Percentiles rank a stretch among this genome's conserved stretches.
phyloP scores from a whole-genome alignment of 2,113 vertebrate species.

The Camelus dromedarius region DNA sequence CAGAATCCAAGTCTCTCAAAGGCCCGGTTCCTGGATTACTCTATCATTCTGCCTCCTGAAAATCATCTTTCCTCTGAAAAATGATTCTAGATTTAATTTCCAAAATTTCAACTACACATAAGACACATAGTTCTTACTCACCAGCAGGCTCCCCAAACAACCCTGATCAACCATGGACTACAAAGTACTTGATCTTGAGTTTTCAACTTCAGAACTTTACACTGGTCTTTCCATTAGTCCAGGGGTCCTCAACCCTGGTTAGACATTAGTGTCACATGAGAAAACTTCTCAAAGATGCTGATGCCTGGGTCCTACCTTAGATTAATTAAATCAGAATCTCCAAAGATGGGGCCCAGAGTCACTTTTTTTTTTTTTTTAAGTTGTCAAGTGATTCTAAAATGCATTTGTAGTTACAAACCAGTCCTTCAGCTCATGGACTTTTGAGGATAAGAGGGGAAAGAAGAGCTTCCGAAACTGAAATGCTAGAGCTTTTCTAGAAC shows the following conservation, averaged over 20 bases:
- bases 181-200: neutral
- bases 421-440: neutral
- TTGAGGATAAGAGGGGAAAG: neutral
- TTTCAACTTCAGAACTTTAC: neutral
- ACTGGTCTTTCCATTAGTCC: neutral
- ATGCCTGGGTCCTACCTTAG: neutral
- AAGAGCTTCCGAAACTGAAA: neutral
- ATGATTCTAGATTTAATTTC: slow-evolving; percentile 26
- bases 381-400: slow-evolving; percentile 46
- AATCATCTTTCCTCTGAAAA: neutral
- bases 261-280: neutral
- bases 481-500: neutral
- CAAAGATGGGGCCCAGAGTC: neutral
- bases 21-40: neutral
- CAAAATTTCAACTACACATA: neutral
- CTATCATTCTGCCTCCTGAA: neutral
- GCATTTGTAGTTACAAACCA: neutral
- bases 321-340: neutral
- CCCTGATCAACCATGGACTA: neutral
- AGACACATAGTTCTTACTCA: neutral
- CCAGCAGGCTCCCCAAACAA: neutral
- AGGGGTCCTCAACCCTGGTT: neutral
- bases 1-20: neutral
- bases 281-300: neutral
- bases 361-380: neutral